Evolutionary conservation across 2,888 invertebrate genomes (phyloP).

Genomic region (Coenonympha arcania): DNA sequence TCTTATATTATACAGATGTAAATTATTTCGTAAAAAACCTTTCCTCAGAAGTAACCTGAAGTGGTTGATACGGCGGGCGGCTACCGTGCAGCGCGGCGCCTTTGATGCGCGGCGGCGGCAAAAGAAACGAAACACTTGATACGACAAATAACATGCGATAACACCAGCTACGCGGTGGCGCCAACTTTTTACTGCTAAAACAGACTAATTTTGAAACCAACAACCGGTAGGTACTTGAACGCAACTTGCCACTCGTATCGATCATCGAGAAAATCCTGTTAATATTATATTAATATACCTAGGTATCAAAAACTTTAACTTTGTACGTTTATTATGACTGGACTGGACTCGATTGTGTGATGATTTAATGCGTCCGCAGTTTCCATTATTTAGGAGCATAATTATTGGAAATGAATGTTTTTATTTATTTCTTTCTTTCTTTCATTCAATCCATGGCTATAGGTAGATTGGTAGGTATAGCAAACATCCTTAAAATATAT

Average conservation of each 20-base stretch:
- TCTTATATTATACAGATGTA: too few relatives aligned
- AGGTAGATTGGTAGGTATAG: too few relatives aligned
- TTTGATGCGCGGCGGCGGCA: constrained; percentile 52
- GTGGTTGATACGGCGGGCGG: constrained; percentile 42
- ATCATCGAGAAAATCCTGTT: constrained; percentile 14
- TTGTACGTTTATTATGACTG: too few relatives aligned
- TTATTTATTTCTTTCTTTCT: too few relatives aligned
- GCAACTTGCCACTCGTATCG: constrained; percentile 35
- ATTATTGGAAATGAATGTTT: too few relatives aligned
- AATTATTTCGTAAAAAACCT: constrained; percentile 35
- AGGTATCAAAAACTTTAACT: too few relatives aligned
- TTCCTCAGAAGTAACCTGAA: constrained; percentile 49
- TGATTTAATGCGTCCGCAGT: too few relatives aligned
- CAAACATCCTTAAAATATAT: too few relatives aligned
- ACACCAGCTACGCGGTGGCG: constrained; percentile 50
- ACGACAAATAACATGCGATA: constrained; percentile 71
- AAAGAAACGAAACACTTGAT: constrained; percentile 59
- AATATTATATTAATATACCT: too few relatives aligned
- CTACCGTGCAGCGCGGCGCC: constrained; percentile 61
- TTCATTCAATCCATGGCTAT: too few relatives aligned
- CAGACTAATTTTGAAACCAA: constrained; percentile 40
- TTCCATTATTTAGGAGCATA: too few relatives aligned
- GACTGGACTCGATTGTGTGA: too few relatives aligned
- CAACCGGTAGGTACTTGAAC: background rate
- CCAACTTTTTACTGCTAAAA: constrained; percentile 53